These are phyloP conservation scores for Oasisia sp. DNA, from an alignment of 2,888 invertebrate species.

Conservation along the genomic window DNA sequence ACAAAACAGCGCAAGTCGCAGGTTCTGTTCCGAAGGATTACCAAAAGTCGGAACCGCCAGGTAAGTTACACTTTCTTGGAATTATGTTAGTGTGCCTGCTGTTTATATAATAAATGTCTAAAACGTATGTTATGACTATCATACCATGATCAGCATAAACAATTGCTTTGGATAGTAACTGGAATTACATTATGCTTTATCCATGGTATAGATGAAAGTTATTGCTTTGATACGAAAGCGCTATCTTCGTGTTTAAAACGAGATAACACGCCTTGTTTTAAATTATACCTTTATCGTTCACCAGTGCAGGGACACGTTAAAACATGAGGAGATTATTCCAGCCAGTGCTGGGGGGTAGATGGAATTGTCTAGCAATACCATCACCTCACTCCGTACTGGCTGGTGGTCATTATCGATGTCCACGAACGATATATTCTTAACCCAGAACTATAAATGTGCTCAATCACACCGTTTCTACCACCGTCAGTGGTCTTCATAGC, in stretches of 20 bases:
- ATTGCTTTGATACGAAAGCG: background rate
- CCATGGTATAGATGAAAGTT: background rate
- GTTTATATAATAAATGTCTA: background rate
- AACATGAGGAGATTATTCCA: too few relatives aligned
- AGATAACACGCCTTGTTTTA: too few relatives aligned
- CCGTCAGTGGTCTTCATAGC: too few relatives aligned
- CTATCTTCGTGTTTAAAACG: background rate
- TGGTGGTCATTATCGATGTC: too few relatives aligned
- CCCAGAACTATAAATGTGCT: too few relatives aligned
- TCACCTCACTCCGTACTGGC: too few relatives aligned
- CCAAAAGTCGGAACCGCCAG: slow-evolving; percentile 3
- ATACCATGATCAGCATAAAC: background rate
- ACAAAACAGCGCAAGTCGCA: background rate
- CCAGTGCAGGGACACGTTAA: background rate
- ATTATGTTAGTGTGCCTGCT: background rate
- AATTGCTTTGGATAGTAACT: background rate
- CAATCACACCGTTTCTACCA: too few relatives aligned
- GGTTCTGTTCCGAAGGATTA: slow-evolving; percentile 4
- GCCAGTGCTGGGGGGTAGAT: too few relatives aligned
- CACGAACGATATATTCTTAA: too few relatives aligned
- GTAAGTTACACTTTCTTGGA: background rate
- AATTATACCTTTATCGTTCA: too few relatives aligned
- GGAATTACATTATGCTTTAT: background rate
- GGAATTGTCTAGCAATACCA: too few relatives aligned
- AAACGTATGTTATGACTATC: background rate